Base-by-base conservation (phyloP, 2,113 vertebrate species). In the Pseudorasbora parva region DNA sequence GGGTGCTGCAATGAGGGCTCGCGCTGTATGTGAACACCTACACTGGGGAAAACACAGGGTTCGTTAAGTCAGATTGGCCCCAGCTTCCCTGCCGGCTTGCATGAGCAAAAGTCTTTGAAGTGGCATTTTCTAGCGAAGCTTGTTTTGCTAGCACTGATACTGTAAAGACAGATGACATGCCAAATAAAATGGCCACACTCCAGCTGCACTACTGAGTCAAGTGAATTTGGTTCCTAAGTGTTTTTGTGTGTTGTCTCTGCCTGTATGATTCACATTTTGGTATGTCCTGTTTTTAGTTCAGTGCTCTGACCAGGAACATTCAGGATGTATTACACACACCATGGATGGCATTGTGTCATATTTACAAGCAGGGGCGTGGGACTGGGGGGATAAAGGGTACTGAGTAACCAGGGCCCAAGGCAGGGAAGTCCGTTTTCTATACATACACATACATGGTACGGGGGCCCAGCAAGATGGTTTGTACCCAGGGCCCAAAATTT, bases 181-280 rank as follows among this genome's bases (percentile, higher is more conserved):
- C 49, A 57, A 56, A 76, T 66, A 68, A 57, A 85, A 85, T 76
- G 23, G 12, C 60, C 57, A 76, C n/a, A 41, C n/a, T 75, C 15
- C 78, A 81, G 78, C 84, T 82, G 78, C 10, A 73, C 54, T 71
- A 59, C 43, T 33, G 30, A 51, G 45, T 69, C 23, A 49, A 74
- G 51, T 56, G 49, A 57, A 77, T 41, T 21, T n/a, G 12, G 74
- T 59, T 57, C 17, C 27, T 77, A 57, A 23, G 23, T 81, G 9
- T 43, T 17, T 76, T 17, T 56, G 64, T 19, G 49, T 30, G 33
- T 47, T 43, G 57, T 64, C 19, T 7, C 17, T 73, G 25, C 5
- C 7, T 64, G 62, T 30, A 47, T 84, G 83, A 84, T 84, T 84
- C 83, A 84, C 75, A 33, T 83, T 37, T 17, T 74, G 68, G 69